Percentiles rank a stretch among this genome's conserved stretches.
Evolutionary conservation across 2,113 vertebrate species (phyloP).

Genomic region (Diadophis punctatus): DNA sequence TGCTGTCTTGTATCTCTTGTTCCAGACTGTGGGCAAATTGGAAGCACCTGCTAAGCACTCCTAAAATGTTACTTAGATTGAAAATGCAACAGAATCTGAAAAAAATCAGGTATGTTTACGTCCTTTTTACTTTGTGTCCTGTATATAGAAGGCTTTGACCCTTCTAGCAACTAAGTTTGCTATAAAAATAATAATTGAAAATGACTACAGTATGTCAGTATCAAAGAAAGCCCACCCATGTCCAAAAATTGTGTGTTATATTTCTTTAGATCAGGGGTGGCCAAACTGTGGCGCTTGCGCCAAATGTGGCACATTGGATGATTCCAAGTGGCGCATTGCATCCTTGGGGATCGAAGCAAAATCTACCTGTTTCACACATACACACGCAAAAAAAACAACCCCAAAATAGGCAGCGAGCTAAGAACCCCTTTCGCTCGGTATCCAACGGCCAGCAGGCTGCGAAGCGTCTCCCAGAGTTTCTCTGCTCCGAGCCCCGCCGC

Average conservation of each 20-base stretch:
- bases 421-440: too few species aligned
- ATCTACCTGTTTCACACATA: too few species aligned
- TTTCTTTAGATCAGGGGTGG: background rate
- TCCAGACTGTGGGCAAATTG: background rate
- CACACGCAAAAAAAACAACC: too few species aligned
- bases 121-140: background rate
- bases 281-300: too few species aligned
- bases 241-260: background rate
- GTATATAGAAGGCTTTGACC: background rate
- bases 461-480: too few species aligned
- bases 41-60: background rate
- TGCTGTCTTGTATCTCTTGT: background rate
- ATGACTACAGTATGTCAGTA: background rate
- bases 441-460: too few species aligned
- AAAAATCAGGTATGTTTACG: background rate
- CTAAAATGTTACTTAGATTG: background rate
- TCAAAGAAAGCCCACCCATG: background rate
- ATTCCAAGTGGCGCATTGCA: too few species aligned
- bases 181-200: background rate
- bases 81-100: background rate
- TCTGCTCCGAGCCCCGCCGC: too few species aligned
- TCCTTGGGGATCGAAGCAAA: too few species aligned
- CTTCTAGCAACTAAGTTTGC: background rate
- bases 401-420: too few species aligned
- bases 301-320: too few species aligned